These are phyloP conservation scores for Nesidiocoris tenuis DNA, from an alignment of 2,888 invertebrate species.

Conservation along the genomic window DNA sequence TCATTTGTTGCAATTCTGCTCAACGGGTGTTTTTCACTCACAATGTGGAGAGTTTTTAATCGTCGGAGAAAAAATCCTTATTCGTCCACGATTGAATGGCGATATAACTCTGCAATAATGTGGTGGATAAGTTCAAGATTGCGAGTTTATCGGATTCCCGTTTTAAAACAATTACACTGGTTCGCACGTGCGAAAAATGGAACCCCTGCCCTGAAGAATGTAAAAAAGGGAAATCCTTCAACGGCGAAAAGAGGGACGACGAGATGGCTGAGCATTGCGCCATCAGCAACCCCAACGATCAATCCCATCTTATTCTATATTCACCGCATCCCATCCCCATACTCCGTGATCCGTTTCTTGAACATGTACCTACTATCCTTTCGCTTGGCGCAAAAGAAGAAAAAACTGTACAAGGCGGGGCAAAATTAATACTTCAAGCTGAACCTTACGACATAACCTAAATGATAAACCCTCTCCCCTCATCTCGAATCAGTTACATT, in stretches of 20 bases:
- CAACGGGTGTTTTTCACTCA: no score
- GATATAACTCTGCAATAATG: no score
- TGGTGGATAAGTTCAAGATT: no score
- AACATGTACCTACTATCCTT: constrained; percentile 10
- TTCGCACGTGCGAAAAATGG: no score
- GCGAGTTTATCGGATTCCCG: no score
- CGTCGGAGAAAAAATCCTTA: no score
- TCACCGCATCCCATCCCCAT: constrained; percentile 11
- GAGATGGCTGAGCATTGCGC: not conserved
- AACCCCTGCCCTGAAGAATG: no score
- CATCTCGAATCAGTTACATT: no score
- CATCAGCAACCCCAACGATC: not conserved
- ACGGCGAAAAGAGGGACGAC: not conserved
- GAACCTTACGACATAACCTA: not conserved
- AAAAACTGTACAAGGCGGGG: not conserved
- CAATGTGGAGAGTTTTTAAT: no score
- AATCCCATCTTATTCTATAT: constrained; percentile 12
- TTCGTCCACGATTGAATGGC: no score
- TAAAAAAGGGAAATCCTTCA: not conserved
- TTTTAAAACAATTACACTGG: no score
- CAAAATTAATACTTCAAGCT: not conserved
- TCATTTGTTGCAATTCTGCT: no score
- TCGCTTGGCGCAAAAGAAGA: not conserved
- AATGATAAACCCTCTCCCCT: not conserved
- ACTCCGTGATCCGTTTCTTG: constrained; percentile 27